Base-by-base conservation (phyloP, 1,140 invertebrate genomes). In the Polyergus mexicanus region DNA sequence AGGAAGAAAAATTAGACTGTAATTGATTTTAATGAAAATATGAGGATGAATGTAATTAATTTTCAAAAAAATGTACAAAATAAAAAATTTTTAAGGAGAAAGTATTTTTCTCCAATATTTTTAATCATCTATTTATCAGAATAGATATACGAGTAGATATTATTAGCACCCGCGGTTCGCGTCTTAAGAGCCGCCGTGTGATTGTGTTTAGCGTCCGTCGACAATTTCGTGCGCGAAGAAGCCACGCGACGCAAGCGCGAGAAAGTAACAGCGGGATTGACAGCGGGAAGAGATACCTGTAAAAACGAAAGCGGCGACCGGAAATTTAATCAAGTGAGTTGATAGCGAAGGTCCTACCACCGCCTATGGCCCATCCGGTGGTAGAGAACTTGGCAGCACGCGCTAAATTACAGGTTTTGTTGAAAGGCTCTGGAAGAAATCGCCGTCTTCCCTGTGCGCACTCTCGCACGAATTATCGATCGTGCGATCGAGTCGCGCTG, bases 391-490 rank as follows among this genome's bases (percentile, higher is more conserved):
- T 71, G 66, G 85, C 66, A 69, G 77, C 77, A 83, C 85, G 78
- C 85, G 85, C 85, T 83, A 86, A 86, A 86, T 86, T 86, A 83
- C 85, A 86, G 85, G 85, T 60, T 83, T 51, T 56, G 68, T 51
- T 56, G 68, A 62, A 71, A 51, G 65, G 22, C 56, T 44, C 7
- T 72, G 58, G 85, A 86, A 83, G 85, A 86, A 86, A 86, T 83
- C 85, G 76, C 66, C 32, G 77, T 71, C 76, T 62, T 86, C 85
- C 65, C 58, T 35, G 68, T 74, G 44, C 56, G 78, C 84, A 71
- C 68, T 68, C 76, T 71, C 66, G 78, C 60, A 86, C 85, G 68
- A 86, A 86, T 86, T 86, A 86, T 86, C 85, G 85, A 22, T 68
- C 47, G 63, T 84, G 76, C 63, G 66, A 83, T 83, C 85, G 78